A percentile compares a stretch with the other conserved stretches of the same genome.
phyloP scores from a whole-genome alignment of 2,888 invertebrate genomes.

The Platycheirus rosarum region DNA sequence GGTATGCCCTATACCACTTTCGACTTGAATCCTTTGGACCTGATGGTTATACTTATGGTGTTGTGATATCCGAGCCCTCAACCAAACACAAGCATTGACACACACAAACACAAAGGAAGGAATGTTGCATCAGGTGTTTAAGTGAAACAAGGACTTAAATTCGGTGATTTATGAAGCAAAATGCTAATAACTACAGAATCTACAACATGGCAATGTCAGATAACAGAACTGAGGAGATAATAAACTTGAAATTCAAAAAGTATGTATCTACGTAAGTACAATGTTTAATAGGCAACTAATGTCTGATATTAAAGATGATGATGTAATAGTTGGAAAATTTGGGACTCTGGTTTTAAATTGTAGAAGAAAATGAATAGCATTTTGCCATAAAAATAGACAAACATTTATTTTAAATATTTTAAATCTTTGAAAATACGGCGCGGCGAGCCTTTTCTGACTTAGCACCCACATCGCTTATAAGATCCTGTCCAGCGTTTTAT shows the following conservation, averaged over 20 bases:
- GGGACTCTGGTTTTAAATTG: no score
- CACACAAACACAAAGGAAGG: conserved; percentile 48
- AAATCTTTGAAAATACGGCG: no score
- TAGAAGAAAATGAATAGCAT: no score
- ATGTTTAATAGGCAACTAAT: no score
- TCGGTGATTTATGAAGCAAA: conserved; percentile 67
- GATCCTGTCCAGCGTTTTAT: no score
- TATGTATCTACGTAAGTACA: conserved; percentile 28
- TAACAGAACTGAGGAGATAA: conserved; percentile 65
- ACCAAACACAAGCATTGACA: conserved; percentile 11
- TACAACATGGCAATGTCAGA: conserved; percentile 53
- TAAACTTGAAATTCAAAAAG: conserved; percentile 66
- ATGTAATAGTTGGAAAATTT: no score
- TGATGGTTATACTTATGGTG: conserved; percentile 27
- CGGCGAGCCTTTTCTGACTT: no score
- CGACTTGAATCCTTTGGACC: conserved; percentile 17
- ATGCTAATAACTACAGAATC: conserved; percentile 61
- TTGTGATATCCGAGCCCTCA: conserved; percentile 29
- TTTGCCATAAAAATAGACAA: no score
- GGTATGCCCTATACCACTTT: neutral
- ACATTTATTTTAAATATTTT: no score
- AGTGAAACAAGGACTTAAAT: conserved; percentile 73
- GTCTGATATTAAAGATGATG: no score
- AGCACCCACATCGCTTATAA: no score
- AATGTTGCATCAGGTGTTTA: conserved; percentile 73